Evolutionary conservation across 2,888 invertebrate species (phyloP), one percentile per base, ranked within the genome.

Genomic region (Timema podura): DNA sequence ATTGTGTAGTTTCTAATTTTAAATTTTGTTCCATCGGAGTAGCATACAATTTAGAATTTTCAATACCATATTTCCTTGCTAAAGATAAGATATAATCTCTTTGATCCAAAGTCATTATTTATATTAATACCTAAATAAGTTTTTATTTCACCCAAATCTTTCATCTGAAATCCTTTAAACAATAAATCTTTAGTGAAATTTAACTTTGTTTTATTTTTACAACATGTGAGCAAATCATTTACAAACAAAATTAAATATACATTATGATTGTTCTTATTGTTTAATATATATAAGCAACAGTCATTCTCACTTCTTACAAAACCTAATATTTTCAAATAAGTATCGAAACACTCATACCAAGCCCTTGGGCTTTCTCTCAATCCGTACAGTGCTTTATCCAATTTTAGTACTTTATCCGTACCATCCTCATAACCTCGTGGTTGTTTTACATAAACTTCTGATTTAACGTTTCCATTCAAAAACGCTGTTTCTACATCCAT

Each of bases 61-160:
- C 1, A 30, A 30, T 30, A 2, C 30, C 30, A 30, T 30, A 30
- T 30, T 30, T 30, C 30, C 30, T 30, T 30, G 30, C 3, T 30
- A 30, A n/a, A 46, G n/a, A 66, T 51, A 48, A n/a, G 45, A 54
- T 54, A 54, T 68, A n/a, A 8, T 6, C 49, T 44, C n/a, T 8
- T 15, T 15, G 30, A 64, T 30, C 30, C 30, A 30, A 30, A 30
- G 30, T 30, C 1, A 30, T 30, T 30, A 30, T 30, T 30, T 30
- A 30, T 30, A 2, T 30, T 30, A 30, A 30, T n/a, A n/a, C n/a
- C n/a, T n/a, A n/a, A 30, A 75, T 72, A 59, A 7, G 7, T 11
- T 9, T 30, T 47, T 9, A 70, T 54, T 51, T 70, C 8, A 11
- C 13, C 13, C 48, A 47, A 6, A 57, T 49, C 51, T 51, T 51